phyloP scores from a whole-genome alignment of 2,888 invertebrate genomes.

The Nebria salina region DNA sequence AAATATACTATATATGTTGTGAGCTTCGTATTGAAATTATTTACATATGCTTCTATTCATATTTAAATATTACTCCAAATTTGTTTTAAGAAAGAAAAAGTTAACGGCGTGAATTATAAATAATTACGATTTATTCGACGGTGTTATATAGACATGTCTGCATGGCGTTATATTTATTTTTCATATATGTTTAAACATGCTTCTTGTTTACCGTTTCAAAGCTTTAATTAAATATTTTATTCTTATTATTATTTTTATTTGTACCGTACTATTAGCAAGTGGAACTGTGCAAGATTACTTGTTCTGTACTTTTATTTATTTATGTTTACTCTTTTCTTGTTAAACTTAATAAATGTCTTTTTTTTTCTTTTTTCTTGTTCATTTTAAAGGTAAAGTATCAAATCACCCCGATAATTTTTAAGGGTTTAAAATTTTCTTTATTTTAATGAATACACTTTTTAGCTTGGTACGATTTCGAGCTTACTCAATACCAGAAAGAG shows the following conservation, averaged over 20 bases:
- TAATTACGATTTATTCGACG: not conserved
- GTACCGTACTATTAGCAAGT: constrained; percentile 17
- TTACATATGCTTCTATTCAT: too few relatives aligned
- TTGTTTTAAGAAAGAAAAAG: too few relatives aligned
- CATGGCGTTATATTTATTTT: constrained; percentile 14
- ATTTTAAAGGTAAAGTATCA: not conserved
- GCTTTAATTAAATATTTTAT: not conserved
- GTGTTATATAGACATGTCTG: constrained; percentile 1
- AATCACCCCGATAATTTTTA: not conserved
- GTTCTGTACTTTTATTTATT: constrained; percentile 24
- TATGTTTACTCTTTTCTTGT: constrained; percentile 26
- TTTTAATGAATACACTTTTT: constrained; percentile 53
- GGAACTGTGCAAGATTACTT: constrained; percentile 21
- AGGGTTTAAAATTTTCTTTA: not conserved
- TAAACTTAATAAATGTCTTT: constrained; percentile 12
- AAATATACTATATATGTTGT: too few relatives aligned
- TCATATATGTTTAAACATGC: constrained; percentile 8
- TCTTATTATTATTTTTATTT: constrained; percentile 10
- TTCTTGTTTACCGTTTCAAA: not conserved
- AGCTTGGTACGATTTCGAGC: constrained; percentile 94
- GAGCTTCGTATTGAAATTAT: too few relatives aligned
- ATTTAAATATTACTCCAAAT: too few relatives aligned
- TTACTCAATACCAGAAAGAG: constrained; percentile 84
- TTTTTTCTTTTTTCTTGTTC: not conserved
- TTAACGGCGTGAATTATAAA: too few relatives aligned